Percentiles rank a stretch among this genome's conserved stretches.
Evolutionary conservation across 2,797 vertebrate genomes (phyloP).

Genomic region (Pseudomugil tenellus): DNA sequence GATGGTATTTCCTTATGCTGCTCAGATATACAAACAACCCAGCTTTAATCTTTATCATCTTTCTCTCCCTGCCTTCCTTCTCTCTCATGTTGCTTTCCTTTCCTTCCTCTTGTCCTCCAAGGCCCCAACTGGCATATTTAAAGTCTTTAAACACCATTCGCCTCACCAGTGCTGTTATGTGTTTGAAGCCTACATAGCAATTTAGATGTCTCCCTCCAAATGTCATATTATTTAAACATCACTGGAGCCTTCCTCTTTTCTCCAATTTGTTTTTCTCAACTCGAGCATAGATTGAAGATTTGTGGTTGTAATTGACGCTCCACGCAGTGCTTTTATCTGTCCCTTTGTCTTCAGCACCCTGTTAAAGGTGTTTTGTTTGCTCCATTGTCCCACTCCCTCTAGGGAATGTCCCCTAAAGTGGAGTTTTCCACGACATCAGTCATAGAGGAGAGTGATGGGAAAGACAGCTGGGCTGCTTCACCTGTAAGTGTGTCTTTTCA

Average conservation of each 20-base stretch:
- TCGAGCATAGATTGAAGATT: conserved; percentile 73
- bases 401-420: conserved; percentile 96
- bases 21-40: conserved; percentile 32
- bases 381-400: conserved; percentile 61
- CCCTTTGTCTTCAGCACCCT: conserved; percentile 81
- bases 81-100: conserved; percentile 34
- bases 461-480: conserved; percentile 53
- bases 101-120: conserved; percentile 45
- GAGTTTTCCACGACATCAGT: conserved; percentile 90
- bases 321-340: conserved; percentile 77
- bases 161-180: conserved; percentile 65
- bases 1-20: conserved; percentile 32
- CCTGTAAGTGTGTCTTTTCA: conserved; percentile 62
- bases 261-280: conserved; percentile 74
- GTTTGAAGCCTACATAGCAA: conserved; percentile 70
- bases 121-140: conserved; percentile 68
- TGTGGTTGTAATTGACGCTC: conserved; percentile 80
- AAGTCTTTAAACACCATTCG: conserved; percentile 73
- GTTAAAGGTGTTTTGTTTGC: conserved; percentile 74
- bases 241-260: conserved; percentile 64
- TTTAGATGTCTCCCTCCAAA: conserved; percentile 73
- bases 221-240: conserved; percentile 79
- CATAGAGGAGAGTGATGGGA: conserved; percentile 88
- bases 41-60: conserved; percentile 20
- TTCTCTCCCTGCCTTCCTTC: conserved; percentile 11